Evolutionary conservation across 1,140 invertebrate genomes (phyloP), one percentile per base, ranked within the genome.

Genomic region (Trypoxylus dichotomus): DNA sequence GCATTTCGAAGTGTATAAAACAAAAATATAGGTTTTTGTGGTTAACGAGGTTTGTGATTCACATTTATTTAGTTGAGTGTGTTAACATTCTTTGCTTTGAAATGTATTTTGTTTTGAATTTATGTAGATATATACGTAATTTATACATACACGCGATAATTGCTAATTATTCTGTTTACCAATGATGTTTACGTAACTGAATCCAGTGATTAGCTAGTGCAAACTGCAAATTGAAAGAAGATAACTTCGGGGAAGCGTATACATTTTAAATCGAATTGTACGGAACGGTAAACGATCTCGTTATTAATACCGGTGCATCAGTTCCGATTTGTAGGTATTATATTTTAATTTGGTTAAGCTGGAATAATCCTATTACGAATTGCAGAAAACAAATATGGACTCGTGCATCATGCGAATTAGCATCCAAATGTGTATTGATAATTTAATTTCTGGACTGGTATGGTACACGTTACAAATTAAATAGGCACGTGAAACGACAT

Each of bases 281-380:
- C 47, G 47, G 19, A 54, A 54, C 47, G 47, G 47, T 54, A 15
- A 6, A 54, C 47, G 15, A 54, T n/a, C 47, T 54, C 47, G 7
- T 54, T 54, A 54, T 19, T 54, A 54, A 54, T 54, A 54, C 47
- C 47, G 47, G 47, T 54, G 47, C 47, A 54, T 68, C 60, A 29
- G 27, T 68, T 68, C 60, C 27, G 27, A 27, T 68, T 24, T 24
- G 27, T 68, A 68, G 60, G 60, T 68, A 68, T 68, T 68, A 68
- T 68, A 68, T 68, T 68, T 68, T 68, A 68, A 68, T 68, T 68
- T 68, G 60, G 19, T 27, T 24, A 68, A 68, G 19, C 60, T 27
- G 19, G 27, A 68, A n/a, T 68, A 68, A 68, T 68, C 60, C 60
- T 19, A 68, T 68, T 68, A 68, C 24, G 60, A 68, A 68, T 68